Evolutionary conservation across 2,888 invertebrate species (phyloP).

Genomic region (Lithophane semibrunnea): DNA sequence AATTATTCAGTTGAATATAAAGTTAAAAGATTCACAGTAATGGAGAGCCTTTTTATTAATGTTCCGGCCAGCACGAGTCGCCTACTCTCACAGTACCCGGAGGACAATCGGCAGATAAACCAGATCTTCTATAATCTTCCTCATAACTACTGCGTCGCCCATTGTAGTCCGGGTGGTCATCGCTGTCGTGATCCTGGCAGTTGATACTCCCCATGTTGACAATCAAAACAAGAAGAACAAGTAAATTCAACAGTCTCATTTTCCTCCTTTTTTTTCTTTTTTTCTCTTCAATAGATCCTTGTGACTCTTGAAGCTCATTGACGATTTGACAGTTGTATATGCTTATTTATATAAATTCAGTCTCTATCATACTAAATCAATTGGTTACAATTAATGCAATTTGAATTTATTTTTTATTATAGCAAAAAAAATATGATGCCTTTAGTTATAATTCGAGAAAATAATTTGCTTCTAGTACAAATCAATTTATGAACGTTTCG

Average conservation of each 20-base stretch:
- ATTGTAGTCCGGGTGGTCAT: not conserved
- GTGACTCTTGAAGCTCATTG: not conserved
- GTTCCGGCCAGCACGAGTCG: too few species aligned
- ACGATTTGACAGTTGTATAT: not conserved
- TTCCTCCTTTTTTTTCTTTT: not conserved
- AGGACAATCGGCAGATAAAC: too few species aligned
- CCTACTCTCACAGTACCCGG: too few species aligned
- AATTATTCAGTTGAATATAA: too few species aligned
- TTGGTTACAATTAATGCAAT: not conserved
- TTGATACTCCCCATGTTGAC: not conserved
- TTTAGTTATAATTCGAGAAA: not conserved
- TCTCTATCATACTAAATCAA: not conserved
- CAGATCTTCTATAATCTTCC: too few species aligned
- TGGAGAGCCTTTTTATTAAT: too few species aligned
- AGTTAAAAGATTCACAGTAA: too few species aligned
- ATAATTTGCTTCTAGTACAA: not conserved
- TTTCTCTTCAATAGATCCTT: not conserved
- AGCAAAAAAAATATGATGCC: not conserved
- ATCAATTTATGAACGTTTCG: conserved; percentile 1
- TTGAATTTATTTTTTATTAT: not conserved
- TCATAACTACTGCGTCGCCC: not conserved
- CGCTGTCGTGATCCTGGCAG: not conserved
- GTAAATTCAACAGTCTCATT: conserved; percentile 4
- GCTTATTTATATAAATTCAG: not conserved
- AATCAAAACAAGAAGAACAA: not conserved